These are phyloP conservation scores for Xanthia icteritia DNA, from an alignment of 2,888 invertebrate genomes.

Conservation along the genomic window DNA sequence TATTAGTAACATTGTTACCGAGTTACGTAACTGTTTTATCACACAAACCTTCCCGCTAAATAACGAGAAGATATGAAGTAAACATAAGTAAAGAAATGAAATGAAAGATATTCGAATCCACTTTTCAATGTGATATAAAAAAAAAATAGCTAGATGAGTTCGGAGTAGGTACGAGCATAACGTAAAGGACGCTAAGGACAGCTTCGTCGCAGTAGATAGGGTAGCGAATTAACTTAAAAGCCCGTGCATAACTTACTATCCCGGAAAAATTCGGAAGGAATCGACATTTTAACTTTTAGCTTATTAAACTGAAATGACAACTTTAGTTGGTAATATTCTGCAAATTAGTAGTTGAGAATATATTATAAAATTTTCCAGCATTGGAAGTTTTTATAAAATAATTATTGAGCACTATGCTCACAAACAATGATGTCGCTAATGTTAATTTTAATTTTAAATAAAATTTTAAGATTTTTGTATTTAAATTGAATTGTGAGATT, in stretches of 20 bases:
- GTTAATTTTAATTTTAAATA: no score
- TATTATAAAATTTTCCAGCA: no score
- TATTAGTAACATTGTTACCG: not conserved
- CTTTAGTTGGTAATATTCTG: not conserved
- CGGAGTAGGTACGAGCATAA: not conserved
- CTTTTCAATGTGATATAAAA: no score
- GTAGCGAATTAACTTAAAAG: constrained; percentile 53
- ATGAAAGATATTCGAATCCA: no score
- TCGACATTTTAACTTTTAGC: constrained; percentile 31
- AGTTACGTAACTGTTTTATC: not conserved
- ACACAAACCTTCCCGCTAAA: not conserved
- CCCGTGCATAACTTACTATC: constrained; percentile 52
- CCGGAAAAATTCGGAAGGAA: constrained; percentile 25
- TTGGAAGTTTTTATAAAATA: no score
- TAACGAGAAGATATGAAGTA: constrained; percentile 7
- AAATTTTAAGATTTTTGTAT: no score
- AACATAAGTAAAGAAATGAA: not conserved
- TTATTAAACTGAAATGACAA: constrained; percentile 25
- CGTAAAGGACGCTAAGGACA: constrained; percentile 1
- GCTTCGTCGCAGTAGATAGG: constrained; percentile 16
- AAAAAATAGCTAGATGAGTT: no score
- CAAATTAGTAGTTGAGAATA: no score
- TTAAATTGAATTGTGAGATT: no score
- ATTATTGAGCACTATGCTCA: no score
- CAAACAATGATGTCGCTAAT: no score